These are phyloP conservation scores for Andrena haemorrhoa DNA, from an alignment of 2,888 invertebrate genomes.

Conservation along the genomic window DNA sequence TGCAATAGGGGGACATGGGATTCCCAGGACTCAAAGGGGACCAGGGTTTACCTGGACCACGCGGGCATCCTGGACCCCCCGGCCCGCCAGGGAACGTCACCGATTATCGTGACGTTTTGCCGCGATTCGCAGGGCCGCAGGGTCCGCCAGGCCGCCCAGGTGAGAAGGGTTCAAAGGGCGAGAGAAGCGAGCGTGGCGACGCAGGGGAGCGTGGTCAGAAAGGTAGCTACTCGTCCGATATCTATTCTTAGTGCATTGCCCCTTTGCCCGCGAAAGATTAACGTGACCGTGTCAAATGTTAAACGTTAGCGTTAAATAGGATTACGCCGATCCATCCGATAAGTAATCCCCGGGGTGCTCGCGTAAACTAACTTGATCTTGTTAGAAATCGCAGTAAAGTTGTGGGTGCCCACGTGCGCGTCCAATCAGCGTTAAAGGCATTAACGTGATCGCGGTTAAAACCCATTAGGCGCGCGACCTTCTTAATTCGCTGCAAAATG, in stretches of 20 bases:
- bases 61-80: constrained; percentile 73
- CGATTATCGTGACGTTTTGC: constrained; percentile 48
- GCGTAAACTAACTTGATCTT: constrained; percentile 54
- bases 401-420: constrained; percentile 14
- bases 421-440: constrained; percentile 38
- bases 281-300: constrained; percentile 19
- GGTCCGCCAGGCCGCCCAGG: constrained; percentile 50
- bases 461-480: neutral
- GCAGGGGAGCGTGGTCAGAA: constrained; percentile 59
- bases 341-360: constrained; percentile 39
- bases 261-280: neutral
- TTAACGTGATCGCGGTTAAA: constrained; percentile 8
- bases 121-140: constrained; percentile 31
- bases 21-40: constrained; percentile 75
- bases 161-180: constrained; percentile 78
- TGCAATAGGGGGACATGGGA: constrained; percentile 77
- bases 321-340: constrained; percentile 45
- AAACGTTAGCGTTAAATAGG: constrained; percentile 30
- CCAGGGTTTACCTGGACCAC: constrained; percentile 73
- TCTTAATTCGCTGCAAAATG: neutral
- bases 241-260: neutral
- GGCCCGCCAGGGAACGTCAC: constrained; percentile 77
- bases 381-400: constrained; percentile 36
- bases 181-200: constrained; percentile 68
- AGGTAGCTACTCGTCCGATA: constrained; percentile 41